phyloP scores from a whole-genome alignment of 1,140 invertebrate species.

The Zaprionus nigranus region DNA sequence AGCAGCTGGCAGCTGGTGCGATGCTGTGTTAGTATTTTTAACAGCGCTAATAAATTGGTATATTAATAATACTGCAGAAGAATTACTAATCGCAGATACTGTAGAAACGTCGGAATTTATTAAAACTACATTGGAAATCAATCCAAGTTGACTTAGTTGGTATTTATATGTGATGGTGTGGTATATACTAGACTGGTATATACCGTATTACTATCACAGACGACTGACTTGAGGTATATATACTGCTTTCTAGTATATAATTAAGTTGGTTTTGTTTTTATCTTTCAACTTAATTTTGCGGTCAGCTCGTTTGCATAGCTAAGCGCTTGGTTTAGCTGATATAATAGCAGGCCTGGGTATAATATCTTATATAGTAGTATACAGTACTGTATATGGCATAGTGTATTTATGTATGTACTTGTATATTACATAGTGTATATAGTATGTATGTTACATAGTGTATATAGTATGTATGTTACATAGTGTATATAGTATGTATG shows the following conservation, averaged over 20 bases:
- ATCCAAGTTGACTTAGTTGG: neutral
- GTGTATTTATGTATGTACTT: neutral
- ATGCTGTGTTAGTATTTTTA: neutral
- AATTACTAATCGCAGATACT: neutral
- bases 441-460: neutral
- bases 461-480: no score
- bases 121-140: neutral
- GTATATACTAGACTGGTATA: no score
- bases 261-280: conserved; percentile 6
- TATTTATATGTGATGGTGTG: no score
- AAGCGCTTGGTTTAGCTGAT: conserved; percentile 6
- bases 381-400: neutral
- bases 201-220: no score
- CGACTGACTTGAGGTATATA: neutral
- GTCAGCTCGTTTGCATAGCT: conserved; percentile 6
- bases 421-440: neutral
- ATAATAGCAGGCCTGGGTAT: neutral
- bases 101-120: neutral
- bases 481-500: no score
- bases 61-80: conserved; percentile 9
- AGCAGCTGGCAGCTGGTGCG: neutral
- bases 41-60: neutral
- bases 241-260: neutral
- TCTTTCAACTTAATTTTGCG: conserved; percentile 5
- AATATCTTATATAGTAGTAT: conserved; percentile 1